phyloP scores from a whole-genome alignment of 2,888 invertebrate genomes.

The Ecliptopera silaceata region DNA sequence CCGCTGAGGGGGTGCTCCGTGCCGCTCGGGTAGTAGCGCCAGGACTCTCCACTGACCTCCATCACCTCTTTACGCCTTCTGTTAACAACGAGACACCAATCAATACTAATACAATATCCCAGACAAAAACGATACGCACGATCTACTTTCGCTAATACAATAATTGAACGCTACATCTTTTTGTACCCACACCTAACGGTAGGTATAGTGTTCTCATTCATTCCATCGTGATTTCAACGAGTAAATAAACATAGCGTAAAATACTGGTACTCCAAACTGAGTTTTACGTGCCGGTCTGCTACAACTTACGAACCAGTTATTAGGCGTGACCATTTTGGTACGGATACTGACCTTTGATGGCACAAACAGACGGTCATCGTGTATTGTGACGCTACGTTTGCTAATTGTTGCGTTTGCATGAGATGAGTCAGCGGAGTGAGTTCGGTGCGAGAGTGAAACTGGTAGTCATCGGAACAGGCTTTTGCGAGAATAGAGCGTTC shows the following conservation, averaged over 20 bases:
- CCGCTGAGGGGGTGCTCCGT: constrained; percentile 87
- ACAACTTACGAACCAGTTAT: constrained; percentile 82
- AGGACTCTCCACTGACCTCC: constrained; percentile 83
- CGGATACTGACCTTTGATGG: constrained; percentile 82
- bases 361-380: constrained; percentile 69
- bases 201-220: constrained; percentile 48
- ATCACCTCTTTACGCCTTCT: constrained; percentile 84
- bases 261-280: constrained; percentile 77
- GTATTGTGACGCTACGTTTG: constrained; percentile 72
- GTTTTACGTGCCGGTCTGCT: constrained; percentile 78
- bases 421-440: constrained; percentile 71
- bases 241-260: constrained; percentile 78
- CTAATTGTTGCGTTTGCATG: constrained; percentile 76
- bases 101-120: background rate
- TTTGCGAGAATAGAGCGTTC: constrained; percentile 48
- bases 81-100: constrained; percentile 46
- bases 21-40: constrained; percentile 74
- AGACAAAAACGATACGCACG: constrained; percentile 6
- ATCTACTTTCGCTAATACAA: constrained; percentile 24
- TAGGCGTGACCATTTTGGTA: constrained; percentile 83
- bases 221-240: constrained; percentile 70
- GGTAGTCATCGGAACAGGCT: constrained; percentile 49
- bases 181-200: constrained; percentile 35
- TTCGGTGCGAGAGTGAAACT: constrained; percentile 59
- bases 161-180: constrained; percentile 23